Evolutionary conservation across 2,113 vertebrate genomes (phyloP), one percentile per base, ranked within the genome.

Genomic region (Lepus americanus): DNA sequence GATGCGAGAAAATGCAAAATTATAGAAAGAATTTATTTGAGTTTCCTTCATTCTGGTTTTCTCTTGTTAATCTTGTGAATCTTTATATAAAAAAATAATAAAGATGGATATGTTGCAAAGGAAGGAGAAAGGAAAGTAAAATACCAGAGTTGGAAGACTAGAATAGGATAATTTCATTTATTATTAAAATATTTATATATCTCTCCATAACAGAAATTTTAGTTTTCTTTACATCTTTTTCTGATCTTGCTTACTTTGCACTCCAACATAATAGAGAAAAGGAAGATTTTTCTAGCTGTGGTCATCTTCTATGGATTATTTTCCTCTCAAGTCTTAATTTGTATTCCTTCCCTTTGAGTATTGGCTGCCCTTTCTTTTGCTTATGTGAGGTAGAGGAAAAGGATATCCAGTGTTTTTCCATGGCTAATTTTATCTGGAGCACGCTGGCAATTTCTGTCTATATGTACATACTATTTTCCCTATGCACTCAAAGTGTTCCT

Each of bases 381-480:
- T 88, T 76, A 81, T 87, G 53, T 95, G 63, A 74, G 44, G 49
- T 39, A 66, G 20, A 86, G 49, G 39, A 19, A 76, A 87, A 78
- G 31, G 6, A 61, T 49, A 78, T 0, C 19, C 44, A 67, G 9
- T 39, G 67, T 20, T 94, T 33, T 87, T 92, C 49, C 25, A 78
- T 25, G 25, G 61, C 31, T 79, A 74, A 61, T 85, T 69, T 77
- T 79, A 72, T 63, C 73, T 85, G 3, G 64, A 79, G 2, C 13
- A 72, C 78, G 82, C 9, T 94, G 86, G 49, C n/a, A 74, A 20
- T 85, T 89, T 90, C 63, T 85, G 22, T 78, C 44, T 74, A 25
- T 9, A 51, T 63, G 12, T 33, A 17, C 61, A 39, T 44, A 11
- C 25, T 81, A 19, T 39, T 44, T 82, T 82, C 31, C 44, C 67